phyloP scores from a whole-genome alignment of 2,888 invertebrate genomes.

The Ectobius pallidus region DNA sequence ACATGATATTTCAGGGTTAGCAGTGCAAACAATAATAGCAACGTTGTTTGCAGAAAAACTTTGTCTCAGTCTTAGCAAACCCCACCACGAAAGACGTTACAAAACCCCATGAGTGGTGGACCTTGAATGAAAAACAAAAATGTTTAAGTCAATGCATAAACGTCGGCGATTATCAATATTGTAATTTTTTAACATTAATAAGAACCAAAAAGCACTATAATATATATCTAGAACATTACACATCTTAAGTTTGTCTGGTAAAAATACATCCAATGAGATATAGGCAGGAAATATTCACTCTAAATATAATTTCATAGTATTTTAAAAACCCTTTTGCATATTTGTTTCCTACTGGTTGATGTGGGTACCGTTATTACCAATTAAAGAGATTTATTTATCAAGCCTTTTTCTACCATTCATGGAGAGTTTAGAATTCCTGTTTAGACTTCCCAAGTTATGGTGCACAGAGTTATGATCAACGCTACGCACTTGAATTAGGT shows the following conservation, averaged over 20 bases:
- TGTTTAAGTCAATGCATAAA: slow-evolving; percentile 1
- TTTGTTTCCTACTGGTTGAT: slow-evolving; percentile 26
- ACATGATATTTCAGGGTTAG: neutral
- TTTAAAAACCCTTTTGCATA: neutral
- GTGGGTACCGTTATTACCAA: slow-evolving; percentile 25
- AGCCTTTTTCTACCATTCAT: neutral
- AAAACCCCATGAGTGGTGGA: neutral
- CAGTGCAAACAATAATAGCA: neutral
- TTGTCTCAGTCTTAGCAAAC: slow-evolving; percentile 5
- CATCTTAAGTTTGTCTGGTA: slow-evolving; percentile 21
- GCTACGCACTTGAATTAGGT: neutral
- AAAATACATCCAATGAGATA: slow-evolving; percentile 27
- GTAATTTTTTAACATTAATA: slow-evolving; percentile 4
- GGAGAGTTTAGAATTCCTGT: neutral
- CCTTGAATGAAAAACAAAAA: neutral
- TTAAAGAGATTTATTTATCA: neutral
- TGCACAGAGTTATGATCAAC: neutral
- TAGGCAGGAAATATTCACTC: slow-evolving; percentile 17
- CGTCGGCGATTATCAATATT: slow-evolving; percentile 26
- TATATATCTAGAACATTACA: slow-evolving; percentile 17
- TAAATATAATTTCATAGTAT: neutral
- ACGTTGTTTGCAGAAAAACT: neutral
- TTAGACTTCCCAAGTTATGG: neutral
- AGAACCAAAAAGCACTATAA: slow-evolving; percentile 23
- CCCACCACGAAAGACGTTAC: neutral